phyloP scores from a whole-genome alignment of 2,888 invertebrate genomes.

The Bellardia pandia region DNA sequence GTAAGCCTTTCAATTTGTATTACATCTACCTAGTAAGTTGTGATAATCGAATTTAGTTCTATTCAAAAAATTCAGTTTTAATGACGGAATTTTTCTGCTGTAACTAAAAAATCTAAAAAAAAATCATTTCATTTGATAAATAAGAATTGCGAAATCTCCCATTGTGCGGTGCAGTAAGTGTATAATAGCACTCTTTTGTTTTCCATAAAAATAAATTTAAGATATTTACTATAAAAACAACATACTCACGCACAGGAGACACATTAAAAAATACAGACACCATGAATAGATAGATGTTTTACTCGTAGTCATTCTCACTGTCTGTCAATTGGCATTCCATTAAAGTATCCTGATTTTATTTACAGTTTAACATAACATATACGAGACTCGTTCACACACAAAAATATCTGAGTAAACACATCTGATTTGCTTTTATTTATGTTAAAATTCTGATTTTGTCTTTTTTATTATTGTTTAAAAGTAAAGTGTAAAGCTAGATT shows the following conservation, averaged over 20 bases:
- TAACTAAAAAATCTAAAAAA: no score
- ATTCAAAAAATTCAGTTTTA: no score
- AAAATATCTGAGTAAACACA: background rate
- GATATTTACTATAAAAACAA: background rate
- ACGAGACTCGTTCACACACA: background rate
- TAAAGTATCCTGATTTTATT: conserved; percentile 61
- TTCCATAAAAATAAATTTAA: background rate
- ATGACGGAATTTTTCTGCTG: no score
- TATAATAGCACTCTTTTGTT: background rate
- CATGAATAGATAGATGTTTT: background rate
- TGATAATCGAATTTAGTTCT: no score
- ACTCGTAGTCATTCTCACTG: background rate
- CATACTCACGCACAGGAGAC: background rate
- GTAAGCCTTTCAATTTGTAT: no score
- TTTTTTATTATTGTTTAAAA: no score
- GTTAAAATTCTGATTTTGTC: background rate
- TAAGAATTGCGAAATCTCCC: no score
- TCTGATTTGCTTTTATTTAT: background rate
- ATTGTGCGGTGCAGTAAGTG: no score
- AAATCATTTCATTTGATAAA: no score
- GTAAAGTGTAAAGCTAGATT: no score
- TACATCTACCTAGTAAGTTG: no score
- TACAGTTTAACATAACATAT: background rate
- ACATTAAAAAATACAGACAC: background rate
- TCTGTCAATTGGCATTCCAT: conserved; percentile 56